A percentile compares a stretch with the other conserved stretches of the same genome.
These are phyloP conservation scores for Apocheima hispidaria DNA, from an alignment of 2,888 invertebrate species.

Conservation along the genomic window DNA sequence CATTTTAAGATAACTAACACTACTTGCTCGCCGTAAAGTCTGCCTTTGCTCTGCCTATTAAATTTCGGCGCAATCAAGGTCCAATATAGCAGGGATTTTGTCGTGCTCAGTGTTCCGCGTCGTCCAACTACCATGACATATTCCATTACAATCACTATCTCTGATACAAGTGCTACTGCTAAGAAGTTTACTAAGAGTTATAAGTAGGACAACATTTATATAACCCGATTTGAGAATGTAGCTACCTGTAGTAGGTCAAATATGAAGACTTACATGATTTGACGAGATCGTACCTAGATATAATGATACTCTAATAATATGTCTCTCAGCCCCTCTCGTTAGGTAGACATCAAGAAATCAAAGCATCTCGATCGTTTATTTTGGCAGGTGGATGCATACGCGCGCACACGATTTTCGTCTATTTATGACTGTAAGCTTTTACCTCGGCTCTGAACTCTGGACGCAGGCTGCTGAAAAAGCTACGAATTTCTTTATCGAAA, in stretches of 20 bases:
- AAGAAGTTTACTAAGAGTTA: too few species aligned
- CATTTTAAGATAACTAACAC: too few species aligned
- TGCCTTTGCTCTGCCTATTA: constrained; percentile 35
- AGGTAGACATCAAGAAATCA: background rate
- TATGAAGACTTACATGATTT: too few species aligned
- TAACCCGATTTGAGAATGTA: too few species aligned
- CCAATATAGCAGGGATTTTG: constrained; percentile 41
- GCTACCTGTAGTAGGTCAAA: too few species aligned
- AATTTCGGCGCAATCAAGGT: constrained; percentile 65
- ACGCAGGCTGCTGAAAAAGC: background rate
- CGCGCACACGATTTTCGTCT: constrained; percentile 19
- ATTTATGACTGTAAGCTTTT: constrained; percentile 18
- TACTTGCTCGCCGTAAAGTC: too few species aligned
- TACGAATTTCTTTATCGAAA: background rate
- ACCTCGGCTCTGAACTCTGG: background rate
- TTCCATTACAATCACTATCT: constrained; percentile 54
- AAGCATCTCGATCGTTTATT: constrained; percentile 65
- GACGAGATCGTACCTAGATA: too few species aligned
- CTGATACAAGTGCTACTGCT: too few species aligned
- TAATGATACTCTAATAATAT: too few species aligned
- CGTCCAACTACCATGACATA: constrained; percentile 52
- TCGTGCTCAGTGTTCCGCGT: constrained; percentile 52
- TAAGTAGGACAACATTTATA: too few species aligned
- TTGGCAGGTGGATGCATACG: constrained; percentile 67
- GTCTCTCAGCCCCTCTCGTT: too few species aligned